Evolutionary conservation across 2,888 invertebrate species (phyloP).

Genomic region (Dasysyrphus tricinctus): DNA sequence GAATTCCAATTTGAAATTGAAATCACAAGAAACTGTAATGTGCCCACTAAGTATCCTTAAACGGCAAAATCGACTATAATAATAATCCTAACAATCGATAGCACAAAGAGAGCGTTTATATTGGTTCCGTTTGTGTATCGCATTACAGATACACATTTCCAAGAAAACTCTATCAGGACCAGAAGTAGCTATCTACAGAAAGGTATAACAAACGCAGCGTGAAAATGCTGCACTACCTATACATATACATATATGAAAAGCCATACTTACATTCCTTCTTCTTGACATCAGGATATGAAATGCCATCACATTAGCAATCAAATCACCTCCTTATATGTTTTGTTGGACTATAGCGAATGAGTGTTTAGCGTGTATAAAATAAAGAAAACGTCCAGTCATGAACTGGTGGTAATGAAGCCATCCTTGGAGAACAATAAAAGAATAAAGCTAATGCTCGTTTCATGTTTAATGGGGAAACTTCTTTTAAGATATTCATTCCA

Average conservation of each 20-base stretch:
- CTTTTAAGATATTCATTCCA: conserved; percentile 68
- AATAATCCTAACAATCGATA: conserved; percentile 66
- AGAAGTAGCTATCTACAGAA: background rate
- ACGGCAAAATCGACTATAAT: conserved; percentile 62
- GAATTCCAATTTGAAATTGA: conserved; percentile 66
- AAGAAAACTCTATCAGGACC: conserved; percentile 36
- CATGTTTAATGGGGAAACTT: conserved; percentile 77
- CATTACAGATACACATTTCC: conserved; percentile 31
- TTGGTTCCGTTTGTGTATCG: conserved; percentile 49
- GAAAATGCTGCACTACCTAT: conserved; percentile 52
- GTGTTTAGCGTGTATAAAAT: conserved; percentile 64
- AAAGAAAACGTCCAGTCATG: conserved; percentile 74
- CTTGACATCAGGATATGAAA: conserved; percentile 59
- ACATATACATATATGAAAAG: background rate
- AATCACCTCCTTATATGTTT: conserved; percentile 76
- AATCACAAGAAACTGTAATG: conserved; percentile 64
- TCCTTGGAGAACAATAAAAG: conserved; percentile 77
- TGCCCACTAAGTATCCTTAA: conserved; percentile 60
- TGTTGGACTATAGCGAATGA: conserved; percentile 55
- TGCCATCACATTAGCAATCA: conserved; percentile 77
- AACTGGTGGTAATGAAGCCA: conserved; percentile 77
- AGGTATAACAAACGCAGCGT: conserved; percentile 37
- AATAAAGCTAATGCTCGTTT: conserved; percentile 77
- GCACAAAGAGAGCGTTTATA: conserved; percentile 44
- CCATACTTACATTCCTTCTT: background rate